Conservation (phyloP, 1,140 invertebrate species). For the Drosophila pseudoobscura region DNA sequence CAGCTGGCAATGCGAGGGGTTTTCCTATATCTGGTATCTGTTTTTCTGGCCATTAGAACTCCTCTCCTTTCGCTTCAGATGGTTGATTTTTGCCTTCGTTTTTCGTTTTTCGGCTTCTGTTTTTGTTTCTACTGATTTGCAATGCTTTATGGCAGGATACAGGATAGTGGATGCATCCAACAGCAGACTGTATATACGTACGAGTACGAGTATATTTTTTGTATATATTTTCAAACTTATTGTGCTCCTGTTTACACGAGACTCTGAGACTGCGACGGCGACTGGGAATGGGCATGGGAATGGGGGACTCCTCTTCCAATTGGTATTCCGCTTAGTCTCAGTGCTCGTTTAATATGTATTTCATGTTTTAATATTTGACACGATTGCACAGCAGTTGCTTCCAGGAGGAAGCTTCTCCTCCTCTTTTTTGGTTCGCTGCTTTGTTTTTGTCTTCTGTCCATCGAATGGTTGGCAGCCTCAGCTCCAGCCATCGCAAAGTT, state of each 20-base stretch:
- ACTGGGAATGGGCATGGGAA: neutral
- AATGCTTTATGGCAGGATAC: constrained; percentile 28
- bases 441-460: constrained; percentile 23
- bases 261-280: constrained; percentile 42
- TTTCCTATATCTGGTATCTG: constrained; percentile 18
- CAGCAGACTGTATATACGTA: constrained; percentile 40
- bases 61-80: constrained; percentile 20
- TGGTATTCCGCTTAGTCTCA: constrained; percentile 26
- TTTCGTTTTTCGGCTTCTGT: no score
- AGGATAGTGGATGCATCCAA: constrained; percentile 16
- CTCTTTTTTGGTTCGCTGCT: constrained; percentile 13
- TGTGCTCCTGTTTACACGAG: constrained; percentile 66
- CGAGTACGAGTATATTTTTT: constrained; percentile 9
- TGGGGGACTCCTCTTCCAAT: constrained; percentile 16
- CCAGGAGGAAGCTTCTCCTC: constrained; percentile 16
- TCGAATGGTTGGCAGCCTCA: constrained; percentile 26
- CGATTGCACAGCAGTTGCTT: constrained; percentile 74
- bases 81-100: constrained; percentile 15
- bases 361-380: constrained; percentile 82
- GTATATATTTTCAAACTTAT: constrained; percentile 74
- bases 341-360: constrained; percentile 77
- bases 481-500: constrained; percentile 44
- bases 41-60: constrained; percentile 35
- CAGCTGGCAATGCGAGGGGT: constrained; percentile 28
- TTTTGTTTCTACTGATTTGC: constrained; percentile 32